Evolutionary conservation across 2,113 vertebrate species (phyloP).

Genomic region (Tretioscincus oriximinensis): DNA sequence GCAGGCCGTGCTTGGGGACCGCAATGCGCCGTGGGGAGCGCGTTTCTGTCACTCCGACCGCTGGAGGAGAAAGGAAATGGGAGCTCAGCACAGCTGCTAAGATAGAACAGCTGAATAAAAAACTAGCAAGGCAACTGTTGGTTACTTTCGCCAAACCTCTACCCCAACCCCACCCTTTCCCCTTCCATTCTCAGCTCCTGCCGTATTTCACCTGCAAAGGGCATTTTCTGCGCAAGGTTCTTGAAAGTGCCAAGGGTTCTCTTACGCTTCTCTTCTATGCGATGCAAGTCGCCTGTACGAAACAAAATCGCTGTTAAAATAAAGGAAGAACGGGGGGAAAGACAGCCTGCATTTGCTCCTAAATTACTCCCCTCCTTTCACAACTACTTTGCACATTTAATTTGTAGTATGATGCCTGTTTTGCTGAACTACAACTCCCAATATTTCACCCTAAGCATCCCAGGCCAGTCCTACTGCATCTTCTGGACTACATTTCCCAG

Average conservation of each 20-base stretch:
- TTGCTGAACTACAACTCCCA: too few species aligned
- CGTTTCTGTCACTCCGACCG: conserved; percentile 55
- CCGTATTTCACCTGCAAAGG: conserved; percentile 61
- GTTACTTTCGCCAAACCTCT: too few species aligned
- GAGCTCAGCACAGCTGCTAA: not conserved
- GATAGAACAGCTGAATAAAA: too few species aligned
- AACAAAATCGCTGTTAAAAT: not conserved
- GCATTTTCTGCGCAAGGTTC: conserved; percentile 68
- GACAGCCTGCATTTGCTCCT: not conserved
- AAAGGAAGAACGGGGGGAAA: fast-evolving
- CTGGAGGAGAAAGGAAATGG: not conserved
- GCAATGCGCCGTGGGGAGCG: conserved; percentile 63
- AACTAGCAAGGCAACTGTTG: too few species aligned
- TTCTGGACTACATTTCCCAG: too few species aligned
- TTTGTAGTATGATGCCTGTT: too few species aligned
- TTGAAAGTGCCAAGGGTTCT: conserved; percentile 68
- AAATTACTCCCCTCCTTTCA: too few species aligned
- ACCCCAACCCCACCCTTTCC: too few species aligned
- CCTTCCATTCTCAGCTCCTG: not conserved
- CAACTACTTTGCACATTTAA: too few species aligned
- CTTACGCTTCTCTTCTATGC: conserved; percentile 74
- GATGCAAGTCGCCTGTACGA: conserved; percentile 65
- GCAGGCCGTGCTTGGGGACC: conserved; percentile 61
- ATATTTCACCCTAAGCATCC: too few species aligned
- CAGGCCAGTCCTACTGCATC: too few species aligned